Evolutionary conservation across 2,797 vertebrate genomes (phyloP).

Genomic region (Furcifer pardalis): DNA sequence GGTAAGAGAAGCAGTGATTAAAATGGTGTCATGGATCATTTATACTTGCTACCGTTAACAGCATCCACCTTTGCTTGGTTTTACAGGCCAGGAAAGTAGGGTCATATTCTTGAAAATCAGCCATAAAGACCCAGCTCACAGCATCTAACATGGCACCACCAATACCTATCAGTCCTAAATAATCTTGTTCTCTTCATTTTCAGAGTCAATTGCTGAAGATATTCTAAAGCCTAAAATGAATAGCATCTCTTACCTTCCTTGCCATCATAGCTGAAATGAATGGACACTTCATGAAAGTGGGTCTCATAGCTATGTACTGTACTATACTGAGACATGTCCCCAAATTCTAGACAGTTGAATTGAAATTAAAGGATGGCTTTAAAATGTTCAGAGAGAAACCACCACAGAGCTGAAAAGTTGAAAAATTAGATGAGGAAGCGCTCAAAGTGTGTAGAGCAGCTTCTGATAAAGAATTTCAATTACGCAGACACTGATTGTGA

Average conservation of each 20-base stretch:
- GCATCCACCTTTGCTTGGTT: conserved; percentile 19
- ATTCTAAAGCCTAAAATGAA: conserved; percentile 15
- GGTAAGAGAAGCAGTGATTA: conserved; percentile 10
- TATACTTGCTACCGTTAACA: conserved; percentile 25
- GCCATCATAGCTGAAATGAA: background rate
- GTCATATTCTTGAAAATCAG: conserved; percentile 18
- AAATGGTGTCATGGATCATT: conserved; percentile 4
- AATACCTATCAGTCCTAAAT: conserved; percentile 27
- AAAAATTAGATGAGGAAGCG: conserved; percentile 38
- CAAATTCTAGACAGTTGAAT: background rate
- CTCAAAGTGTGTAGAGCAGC: conserved; percentile 37
- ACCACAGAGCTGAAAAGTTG: conserved; percentile 38
- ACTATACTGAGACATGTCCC: background rate
- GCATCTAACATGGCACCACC: background rate
- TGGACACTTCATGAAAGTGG: background rate
- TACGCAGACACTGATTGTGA: conserved; percentile 34
- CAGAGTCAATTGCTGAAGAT: background rate
- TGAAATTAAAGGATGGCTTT: conserved; percentile 30
- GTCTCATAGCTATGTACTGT: background rate
- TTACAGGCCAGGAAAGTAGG: conserved; percentile 21
- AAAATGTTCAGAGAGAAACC: conserved; percentile 35
- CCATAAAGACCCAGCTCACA: conserved; percentile 10
- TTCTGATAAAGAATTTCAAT: conserved; percentile 58
- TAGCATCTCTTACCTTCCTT: background rate
- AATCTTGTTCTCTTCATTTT: background rate